Conservation (phyloP, 2,797 vertebrate genomes). For the Bothrops alternatus region DNA sequence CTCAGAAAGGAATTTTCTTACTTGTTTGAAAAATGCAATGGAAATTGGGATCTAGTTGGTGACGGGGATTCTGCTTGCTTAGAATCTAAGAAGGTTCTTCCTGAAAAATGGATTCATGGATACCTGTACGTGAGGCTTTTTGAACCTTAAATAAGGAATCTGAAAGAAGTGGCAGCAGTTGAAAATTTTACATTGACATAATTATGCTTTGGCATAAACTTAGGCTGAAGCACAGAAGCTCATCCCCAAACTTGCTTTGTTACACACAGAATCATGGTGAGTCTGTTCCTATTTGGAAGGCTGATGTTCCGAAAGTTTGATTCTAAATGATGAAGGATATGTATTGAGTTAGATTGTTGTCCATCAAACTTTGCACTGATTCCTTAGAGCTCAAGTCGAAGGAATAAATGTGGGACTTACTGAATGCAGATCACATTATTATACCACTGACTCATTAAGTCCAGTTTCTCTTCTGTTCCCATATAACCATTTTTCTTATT, state of each 20-base stretch:
- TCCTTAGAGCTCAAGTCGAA: not conserved
- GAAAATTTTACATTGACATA: not conserved
- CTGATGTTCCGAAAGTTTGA: not conserved
- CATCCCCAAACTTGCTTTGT: not conserved
- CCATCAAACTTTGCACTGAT: not conserved
- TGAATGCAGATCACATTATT: not conserved
- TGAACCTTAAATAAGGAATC: not conserved
- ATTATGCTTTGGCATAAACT: not conserved
- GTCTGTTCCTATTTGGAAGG: not conserved
- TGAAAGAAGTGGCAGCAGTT: not conserved
- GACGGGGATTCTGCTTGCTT: not conserved
- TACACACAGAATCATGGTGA: not conserved
- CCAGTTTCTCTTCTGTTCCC: not conserved
- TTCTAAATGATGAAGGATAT: not conserved
- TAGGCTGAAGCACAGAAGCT: not conserved
- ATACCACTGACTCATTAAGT: not conserved
- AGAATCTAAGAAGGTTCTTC: too few species aligned
- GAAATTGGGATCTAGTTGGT: not conserved
- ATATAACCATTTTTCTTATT: not conserved
- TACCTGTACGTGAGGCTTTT: not conserved
- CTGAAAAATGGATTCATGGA: not conserved
- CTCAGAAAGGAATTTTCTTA: not conserved
- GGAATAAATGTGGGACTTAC: not conserved
- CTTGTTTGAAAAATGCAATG: not conserved
- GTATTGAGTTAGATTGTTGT: not conserved